Base-by-base conservation (phyloP, 2,113 vertebrate genomes). In the Myotis lucifugus region DNA sequence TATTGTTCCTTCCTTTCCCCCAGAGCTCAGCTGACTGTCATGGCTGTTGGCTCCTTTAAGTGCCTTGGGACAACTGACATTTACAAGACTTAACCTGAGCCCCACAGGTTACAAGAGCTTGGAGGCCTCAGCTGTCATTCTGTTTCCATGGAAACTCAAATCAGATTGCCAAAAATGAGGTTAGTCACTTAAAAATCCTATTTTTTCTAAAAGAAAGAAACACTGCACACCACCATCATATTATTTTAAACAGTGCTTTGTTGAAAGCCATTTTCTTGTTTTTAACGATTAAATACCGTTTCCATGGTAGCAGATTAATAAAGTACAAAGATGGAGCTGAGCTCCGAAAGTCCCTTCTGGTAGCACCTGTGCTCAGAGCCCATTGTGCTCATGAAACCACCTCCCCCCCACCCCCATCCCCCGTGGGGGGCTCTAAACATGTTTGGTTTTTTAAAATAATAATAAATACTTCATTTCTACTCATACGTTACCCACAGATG, bases 261-360 rank as follows among this genome's bases (percentile, higher is more conserved):
- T 83, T 90, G 88, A 79, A 92, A 94, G 40, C 34, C 37, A 11
- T 90, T 90, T 95, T 95, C 77, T 93, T 97, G 50, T 79, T 87
- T 85, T 37, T n/a, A 76, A 92, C 25, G 77, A 88, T 96, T 78
- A 97, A 96, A 90, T 91, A 88, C 25, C 50, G 91, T 96, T 88
- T 88, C 96, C 93, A 95, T 97, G 91, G 94, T 11, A 97, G 69
- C 85, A 90, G 88, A 94, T 96, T 92, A 95, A 96, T 95, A 95
- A 93, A 83, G 90, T 69, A 78, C 61, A 67, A 92, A 90, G 90
- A 88, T 0, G 56, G 61, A 88, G 40, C 77, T 66, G 37, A 88
- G 56, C 21, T 95, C 92, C n/a, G 12, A 59, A 85, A 92, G 32
- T 73, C 85, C 81, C 61, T 92, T 91, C 92, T 92, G 54, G 27